A percentile compares a stretch with the other conserved stretches of the same genome.
Conservation (phyloP, 2,113 vertebrate genomes). For the Cairina moschata region DNA sequence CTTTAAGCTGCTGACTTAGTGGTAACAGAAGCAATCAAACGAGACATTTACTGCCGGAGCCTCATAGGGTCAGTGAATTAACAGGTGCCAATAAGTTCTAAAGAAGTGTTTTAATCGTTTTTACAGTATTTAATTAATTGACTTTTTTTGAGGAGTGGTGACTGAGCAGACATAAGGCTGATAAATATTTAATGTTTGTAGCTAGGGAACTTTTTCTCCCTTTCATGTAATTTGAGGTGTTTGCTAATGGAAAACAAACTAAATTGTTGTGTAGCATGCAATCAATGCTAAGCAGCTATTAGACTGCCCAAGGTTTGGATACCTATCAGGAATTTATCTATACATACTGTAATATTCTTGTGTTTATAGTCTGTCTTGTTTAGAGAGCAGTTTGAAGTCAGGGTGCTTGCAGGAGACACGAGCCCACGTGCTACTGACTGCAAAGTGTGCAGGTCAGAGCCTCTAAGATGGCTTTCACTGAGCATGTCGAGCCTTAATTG, state of each 20-base stretch:
- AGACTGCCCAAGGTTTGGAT: slow-evolving; percentile 1
- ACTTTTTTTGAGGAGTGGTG: slow-evolving; percentile 32
- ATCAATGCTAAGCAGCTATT: slow-evolving; percentile 9
- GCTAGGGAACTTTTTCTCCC: slow-evolving; percentile 36
- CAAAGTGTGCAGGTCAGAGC: neutral
- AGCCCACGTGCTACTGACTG: neutral
- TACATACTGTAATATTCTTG: neutral
- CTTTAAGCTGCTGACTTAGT: slow-evolving; percentile 51
- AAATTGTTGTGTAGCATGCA: slow-evolving; percentile 10
- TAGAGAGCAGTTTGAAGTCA: neutral
- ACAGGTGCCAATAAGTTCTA: slow-evolving; percentile 67
- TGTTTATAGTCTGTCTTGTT: neutral
- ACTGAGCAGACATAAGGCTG: slow-evolving; percentile 52
- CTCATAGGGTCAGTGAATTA: slow-evolving; percentile 58
- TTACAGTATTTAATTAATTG: slow-evolving; percentile 64
- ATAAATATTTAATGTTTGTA: slow-evolving; percentile 58
- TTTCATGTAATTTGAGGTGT: slow-evolving; percentile 53
- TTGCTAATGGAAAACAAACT: slow-evolving; percentile 55
- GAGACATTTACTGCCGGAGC: slow-evolving; percentile 33
- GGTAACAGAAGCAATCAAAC: slow-evolving; percentile 35
- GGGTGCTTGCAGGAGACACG: neutral
- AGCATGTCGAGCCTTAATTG: neutral
- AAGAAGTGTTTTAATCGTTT: slow-evolving; percentile 52
- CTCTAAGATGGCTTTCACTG: neutral
- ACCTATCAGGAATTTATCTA: neutral